These are phyloP conservation scores for Odontesthes bonariensis DNA, from an alignment of 2,113 vertebrate genomes.

Conservation along the genomic window DNA sequence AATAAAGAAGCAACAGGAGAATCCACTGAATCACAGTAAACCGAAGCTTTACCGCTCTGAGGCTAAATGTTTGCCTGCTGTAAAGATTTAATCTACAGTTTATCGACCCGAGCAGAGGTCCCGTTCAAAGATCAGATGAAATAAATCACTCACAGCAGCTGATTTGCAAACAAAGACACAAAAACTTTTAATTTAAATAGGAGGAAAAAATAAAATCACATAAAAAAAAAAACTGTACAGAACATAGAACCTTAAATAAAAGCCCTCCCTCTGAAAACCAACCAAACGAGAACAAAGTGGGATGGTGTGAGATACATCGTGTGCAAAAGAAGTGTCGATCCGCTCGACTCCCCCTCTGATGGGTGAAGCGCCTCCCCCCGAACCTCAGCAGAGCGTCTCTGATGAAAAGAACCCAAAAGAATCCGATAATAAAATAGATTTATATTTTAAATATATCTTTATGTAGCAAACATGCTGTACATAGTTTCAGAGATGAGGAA, in stretches of 20 bases:
- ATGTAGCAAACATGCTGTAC: slow-evolving; percentile 86
- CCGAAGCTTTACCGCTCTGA: too few relatives aligned
- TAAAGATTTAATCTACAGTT: too few relatives aligned
- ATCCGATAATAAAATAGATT: slow-evolving; percentile 87
- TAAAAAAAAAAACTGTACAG: slow-evolving; percentile 83
- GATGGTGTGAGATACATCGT: slow-evolving; percentile 80
- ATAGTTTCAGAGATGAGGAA: slow-evolving; percentile 76
- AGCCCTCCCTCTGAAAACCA: slow-evolving; percentile 61
- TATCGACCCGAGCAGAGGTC: too few relatives aligned
- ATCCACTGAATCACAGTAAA: too few relatives aligned
- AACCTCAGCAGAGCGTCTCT: slow-evolving; percentile 79
- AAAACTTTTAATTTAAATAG: slow-evolving; percentile 88
- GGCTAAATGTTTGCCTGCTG: too few relatives aligned
- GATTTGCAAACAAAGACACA: slow-evolving; percentile 82
- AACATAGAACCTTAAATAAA: slow-evolving; percentile 87
- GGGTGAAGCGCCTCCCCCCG: slow-evolving; percentile 62
- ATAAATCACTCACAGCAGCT: slow-evolving; percentile 34
- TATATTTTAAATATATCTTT: slow-evolving; percentile 85
- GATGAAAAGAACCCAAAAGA: slow-evolving; percentile 77
- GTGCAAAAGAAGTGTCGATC: slow-evolving; percentile 80
- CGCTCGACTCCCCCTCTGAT: slow-evolving; percentile 59
- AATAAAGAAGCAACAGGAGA: too few relatives aligned
- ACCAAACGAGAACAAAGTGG: slow-evolving; percentile 68
- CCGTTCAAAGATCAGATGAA: too few relatives aligned
- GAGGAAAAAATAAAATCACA: slow-evolving; percentile 64